Conservation (phyloP, 2,113 vertebrate genomes). For the Dryoscopus gambensis region DNA sequence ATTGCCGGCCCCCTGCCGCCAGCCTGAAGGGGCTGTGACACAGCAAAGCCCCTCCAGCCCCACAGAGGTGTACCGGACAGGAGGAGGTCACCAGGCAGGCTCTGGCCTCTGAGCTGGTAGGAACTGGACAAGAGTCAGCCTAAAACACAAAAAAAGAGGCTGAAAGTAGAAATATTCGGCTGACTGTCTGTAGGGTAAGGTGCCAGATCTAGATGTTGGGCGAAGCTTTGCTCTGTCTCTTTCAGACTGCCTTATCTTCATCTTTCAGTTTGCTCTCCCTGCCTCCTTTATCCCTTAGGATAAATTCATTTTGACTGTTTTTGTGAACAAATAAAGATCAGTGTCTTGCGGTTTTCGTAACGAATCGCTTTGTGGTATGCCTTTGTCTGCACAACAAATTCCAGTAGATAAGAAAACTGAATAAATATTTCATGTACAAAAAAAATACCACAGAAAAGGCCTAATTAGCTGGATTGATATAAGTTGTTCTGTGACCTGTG, state of each 20-base stretch:
- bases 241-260: conserved; percentile 9
- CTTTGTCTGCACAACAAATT: conserved; percentile 38
- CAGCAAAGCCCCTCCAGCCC: background rate
- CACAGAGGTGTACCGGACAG: background rate
- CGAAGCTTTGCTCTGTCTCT: background rate
- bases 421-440: background rate
- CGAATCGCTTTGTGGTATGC: background rate
- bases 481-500: conserved; percentile 27
- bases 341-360: conserved; percentile 16
- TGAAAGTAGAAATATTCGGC: background rate
- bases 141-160: background rate
- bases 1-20: background rate
- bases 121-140: background rate
- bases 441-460: background rate
- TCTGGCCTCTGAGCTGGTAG: background rate
- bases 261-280: background rate
- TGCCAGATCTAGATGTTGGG: background rate
- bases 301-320: conserved; percentile 17
- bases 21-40: background rate
- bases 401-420: conserved; percentile 16
- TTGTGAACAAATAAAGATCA: conserved; percentile 30
- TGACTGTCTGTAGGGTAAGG: background rate
- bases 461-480: conserved; percentile 27
- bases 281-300: background rate
- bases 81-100: background rate